A percentile compares a stretch with the other conserved stretches of the same genome.
phyloP scores from a whole-genome alignment of 2,797 vertebrate genomes.

The Acanthurus leucopareius region DNA sequence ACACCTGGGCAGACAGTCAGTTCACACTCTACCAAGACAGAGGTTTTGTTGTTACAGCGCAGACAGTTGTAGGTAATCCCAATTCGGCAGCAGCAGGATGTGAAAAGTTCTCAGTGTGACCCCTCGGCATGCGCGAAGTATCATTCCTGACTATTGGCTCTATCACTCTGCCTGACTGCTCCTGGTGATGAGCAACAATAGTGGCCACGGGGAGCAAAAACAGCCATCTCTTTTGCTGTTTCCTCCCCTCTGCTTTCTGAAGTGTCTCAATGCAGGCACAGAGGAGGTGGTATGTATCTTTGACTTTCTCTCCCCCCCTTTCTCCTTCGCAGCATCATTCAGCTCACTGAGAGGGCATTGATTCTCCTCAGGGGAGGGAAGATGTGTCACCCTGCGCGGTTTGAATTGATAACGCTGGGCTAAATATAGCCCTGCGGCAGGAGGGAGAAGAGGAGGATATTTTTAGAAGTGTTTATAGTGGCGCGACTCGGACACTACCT shows the following conservation, averaged over 20 bases:
- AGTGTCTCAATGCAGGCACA: constrained; percentile 37
- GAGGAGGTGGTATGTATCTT: constrained; percentile 43
- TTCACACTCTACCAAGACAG: constrained; percentile 33
- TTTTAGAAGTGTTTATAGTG: constrained; percentile 84
- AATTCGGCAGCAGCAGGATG: constrained; percentile 56
- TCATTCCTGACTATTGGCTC: constrained; percentile 62
- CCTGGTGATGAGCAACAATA: constrained; percentile 56
- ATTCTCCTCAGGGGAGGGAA: constrained; percentile 69
- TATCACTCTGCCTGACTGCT: constrained; percentile 52
- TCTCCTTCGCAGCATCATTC: constrained; percentile 53
- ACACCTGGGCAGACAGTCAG: constrained; percentile 21
- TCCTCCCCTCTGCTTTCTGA: constrained; percentile 31
- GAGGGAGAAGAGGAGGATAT: constrained; percentile 77
- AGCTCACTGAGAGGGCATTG: constrained; percentile 73
- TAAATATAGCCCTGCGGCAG: constrained; percentile 85
- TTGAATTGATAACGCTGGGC: constrained; percentile 83
- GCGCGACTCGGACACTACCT: constrained; percentile 64
- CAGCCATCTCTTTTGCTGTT: constrained; percentile 37
- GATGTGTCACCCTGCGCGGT: constrained; percentile 78
- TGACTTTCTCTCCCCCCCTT: constrained; percentile 35
- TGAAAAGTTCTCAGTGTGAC: constrained; percentile 75
- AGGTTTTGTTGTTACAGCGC: constrained; percentile 36
- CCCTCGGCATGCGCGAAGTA: constrained; percentile 47
- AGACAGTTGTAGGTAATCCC: constrained; percentile 63
- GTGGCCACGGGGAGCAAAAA: constrained; percentile 57